Conservation (phyloP, 2,888 invertebrate genomes). For the Theristus sp. region DNA sequence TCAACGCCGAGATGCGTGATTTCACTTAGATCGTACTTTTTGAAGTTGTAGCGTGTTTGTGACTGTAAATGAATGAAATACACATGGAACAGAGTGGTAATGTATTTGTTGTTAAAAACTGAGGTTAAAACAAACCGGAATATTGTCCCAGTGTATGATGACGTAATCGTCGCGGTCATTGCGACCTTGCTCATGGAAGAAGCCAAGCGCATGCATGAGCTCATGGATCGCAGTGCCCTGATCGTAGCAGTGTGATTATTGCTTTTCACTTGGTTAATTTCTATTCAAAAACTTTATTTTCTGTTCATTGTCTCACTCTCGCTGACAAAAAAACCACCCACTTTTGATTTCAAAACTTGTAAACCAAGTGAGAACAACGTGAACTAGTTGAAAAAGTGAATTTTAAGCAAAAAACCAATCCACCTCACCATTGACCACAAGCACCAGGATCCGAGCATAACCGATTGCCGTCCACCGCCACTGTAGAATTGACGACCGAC, state of each 20-base stretch:
- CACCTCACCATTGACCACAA: not conserved
- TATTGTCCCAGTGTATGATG: not conserved
- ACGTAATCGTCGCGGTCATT: not conserved
- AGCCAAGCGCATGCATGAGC: not conserved
- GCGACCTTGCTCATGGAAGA: not conserved
- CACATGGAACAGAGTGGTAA: not conserved
- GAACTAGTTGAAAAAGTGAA: no score
- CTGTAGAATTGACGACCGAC: not conserved
- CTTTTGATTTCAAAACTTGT: no score
- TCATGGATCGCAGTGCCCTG: not conserved
- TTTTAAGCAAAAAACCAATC: no score
- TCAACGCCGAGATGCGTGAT: not conserved
- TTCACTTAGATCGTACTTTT: not conserved
- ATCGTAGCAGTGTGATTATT: not conserved
- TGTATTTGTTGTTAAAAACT: not conserved
- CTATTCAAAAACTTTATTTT: no score
- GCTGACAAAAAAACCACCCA: no score
- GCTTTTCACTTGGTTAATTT: not conserved
- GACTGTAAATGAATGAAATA: not conserved
- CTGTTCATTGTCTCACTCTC: no score
- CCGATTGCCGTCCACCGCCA: not conserved
- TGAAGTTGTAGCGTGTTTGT: not conserved
- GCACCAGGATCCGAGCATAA: not conserved
- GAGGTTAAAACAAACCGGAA: not conserved
- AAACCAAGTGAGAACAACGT: no score